Evolutionary conservation across 2,797 vertebrate species (phyloP).

Genomic region (Lemur catta): DNA sequence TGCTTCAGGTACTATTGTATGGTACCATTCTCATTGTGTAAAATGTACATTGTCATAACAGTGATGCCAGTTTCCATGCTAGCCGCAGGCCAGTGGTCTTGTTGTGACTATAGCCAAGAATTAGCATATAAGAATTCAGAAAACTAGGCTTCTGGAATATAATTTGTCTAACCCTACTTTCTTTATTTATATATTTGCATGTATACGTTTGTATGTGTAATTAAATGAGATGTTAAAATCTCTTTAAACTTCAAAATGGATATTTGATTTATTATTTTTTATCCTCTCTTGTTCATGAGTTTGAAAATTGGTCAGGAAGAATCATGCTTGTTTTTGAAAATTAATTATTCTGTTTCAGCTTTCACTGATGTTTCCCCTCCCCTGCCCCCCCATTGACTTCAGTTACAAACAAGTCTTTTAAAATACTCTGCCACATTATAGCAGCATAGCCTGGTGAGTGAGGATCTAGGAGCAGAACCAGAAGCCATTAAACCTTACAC

Average conservation of each 20-base stretch:
- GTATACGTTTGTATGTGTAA: neutral
- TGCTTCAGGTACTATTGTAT: neutral
- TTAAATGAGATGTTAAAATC: neutral
- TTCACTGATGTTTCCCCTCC: neutral
- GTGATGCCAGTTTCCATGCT: neutral
- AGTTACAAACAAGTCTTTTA: slow-evolving; percentile 32
- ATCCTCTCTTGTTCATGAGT: neutral
- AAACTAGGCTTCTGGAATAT: neutral
- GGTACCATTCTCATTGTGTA: neutral
- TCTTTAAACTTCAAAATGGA: slow-evolving; percentile 7
- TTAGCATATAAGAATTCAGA: neutral
- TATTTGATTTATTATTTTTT: slow-evolving; percentile 5
- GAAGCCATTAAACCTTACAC: slow-evolving; percentile 53
- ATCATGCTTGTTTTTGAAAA: slow-evolving; percentile 9
- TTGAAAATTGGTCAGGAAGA: neutral
- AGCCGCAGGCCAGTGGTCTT: neutral
- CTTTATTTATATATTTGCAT: neutral
- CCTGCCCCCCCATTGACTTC: neutral
- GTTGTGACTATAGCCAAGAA: neutral
- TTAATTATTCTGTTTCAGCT: slow-evolving; percentile 6
- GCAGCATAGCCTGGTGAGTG: slow-evolving; percentile 24
- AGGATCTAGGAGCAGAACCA: neutral
- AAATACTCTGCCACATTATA: slow-evolving; percentile 11
- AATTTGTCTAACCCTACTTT: neutral
- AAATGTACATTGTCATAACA: neutral